A percentile compares a stretch with the other conserved stretches of the same genome.
These are phyloP conservation scores for Andrena cerasifolii DNA, from an alignment of 1,140 invertebrate genomes.

Conservation along the genomic window DNA sequence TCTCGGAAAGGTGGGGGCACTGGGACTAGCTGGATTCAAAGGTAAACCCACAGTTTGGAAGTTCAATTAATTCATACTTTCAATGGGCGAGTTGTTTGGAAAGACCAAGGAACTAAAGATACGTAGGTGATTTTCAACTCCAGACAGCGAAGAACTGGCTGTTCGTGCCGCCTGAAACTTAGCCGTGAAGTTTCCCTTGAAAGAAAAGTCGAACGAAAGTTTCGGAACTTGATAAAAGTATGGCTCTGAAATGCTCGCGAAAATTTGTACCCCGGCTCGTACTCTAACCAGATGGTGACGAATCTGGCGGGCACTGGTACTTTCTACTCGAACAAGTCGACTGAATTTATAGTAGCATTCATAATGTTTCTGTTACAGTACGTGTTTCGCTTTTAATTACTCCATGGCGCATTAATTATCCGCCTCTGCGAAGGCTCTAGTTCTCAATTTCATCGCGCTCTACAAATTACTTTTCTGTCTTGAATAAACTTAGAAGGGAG, in stretches of 20 bases:
- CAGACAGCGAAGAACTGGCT: not conserved
- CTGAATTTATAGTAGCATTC: not conserved
- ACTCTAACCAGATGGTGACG: constrained; percentile 21
- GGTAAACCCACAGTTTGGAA: too few species aligned
- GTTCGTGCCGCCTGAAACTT: constrained; percentile 10
- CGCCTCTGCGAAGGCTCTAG: too few species aligned
- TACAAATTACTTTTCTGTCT: too few species aligned
- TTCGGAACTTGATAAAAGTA: constrained; percentile 26
- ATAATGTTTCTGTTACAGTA: not conserved
- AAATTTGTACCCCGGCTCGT: constrained; percentile 13
- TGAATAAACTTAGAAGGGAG: too few species aligned
- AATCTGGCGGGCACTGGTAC: constrained; percentile 6
- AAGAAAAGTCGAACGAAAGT: not conserved
- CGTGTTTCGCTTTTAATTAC: not conserved
- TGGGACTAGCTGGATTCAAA: too few species aligned
- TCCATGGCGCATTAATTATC: not conserved
- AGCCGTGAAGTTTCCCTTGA: not conserved
- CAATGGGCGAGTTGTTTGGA: not conserved
- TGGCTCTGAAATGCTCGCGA: constrained; percentile 23
- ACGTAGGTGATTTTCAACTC: not conserved
- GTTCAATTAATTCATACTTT: not conserved
- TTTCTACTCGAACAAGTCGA: not conserved
- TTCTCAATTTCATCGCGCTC: too few species aligned
- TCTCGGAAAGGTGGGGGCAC: too few species aligned
- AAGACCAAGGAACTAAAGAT: not conserved